Conservation (phyloP, 2,113 vertebrate genomes). For the Burhinus oedicnemus region DNA sequence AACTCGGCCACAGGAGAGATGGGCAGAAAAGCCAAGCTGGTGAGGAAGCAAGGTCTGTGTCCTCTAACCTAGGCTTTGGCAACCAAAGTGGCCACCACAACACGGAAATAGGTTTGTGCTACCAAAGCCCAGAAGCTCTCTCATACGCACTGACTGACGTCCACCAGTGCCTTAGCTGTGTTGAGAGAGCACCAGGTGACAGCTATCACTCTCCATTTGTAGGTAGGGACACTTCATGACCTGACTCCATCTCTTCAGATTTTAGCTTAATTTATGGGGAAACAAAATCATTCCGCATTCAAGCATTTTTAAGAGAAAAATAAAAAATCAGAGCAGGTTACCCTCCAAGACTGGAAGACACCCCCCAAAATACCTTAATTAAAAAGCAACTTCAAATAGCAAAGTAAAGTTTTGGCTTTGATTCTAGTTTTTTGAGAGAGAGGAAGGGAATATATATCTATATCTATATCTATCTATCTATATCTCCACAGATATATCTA, state of each 20-base stretch:
- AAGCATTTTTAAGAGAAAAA: background rate
- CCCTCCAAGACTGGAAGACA: background rate
- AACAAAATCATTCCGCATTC: background rate
- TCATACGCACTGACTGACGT: background rate
- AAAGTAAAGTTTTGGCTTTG: background rate
- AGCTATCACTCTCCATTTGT: background rate
- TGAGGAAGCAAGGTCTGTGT: background rate
- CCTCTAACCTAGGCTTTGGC: background rate
- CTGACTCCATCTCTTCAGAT: background rate
- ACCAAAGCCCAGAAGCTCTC: background rate
- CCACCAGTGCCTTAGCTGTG: background rate
- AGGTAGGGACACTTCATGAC: background rate
- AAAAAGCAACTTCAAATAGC: background rate
- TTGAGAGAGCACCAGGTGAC: background rate
- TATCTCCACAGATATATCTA: background rate
- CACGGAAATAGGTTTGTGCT: background rate
- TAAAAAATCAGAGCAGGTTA: background rate
- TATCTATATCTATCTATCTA: background rate
- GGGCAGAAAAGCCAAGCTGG: background rate
- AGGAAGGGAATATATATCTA: background rate
- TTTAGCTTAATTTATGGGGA: background rate
- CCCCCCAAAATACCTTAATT: background rate
- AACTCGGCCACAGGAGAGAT: background rate
- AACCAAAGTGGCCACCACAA: background rate
- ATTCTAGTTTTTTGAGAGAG: background rate